phyloP scores from a whole-genome alignment of 2,888 invertebrate species.

The Helicoverpa assulta region DNA sequence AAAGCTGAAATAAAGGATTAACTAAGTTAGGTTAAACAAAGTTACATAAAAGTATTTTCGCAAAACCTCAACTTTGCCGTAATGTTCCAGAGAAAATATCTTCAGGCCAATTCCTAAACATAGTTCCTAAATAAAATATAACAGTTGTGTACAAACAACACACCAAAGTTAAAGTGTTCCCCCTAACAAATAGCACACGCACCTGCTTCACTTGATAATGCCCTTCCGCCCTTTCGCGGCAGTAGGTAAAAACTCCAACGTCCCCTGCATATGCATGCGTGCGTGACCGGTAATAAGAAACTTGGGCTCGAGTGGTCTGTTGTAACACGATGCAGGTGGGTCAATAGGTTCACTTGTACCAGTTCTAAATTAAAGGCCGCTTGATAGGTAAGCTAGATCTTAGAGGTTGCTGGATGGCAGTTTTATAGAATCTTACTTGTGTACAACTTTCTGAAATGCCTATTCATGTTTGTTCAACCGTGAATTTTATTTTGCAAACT shows the following conservation, averaged over 20 bases:
- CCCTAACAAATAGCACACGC: slow-evolving; percentile 56
- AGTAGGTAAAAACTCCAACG: slow-evolving; percentile 55
- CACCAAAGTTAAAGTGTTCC: slow-evolving; percentile 39
- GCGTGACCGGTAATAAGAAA: slow-evolving; percentile 70
- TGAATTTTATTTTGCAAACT: too few relatives aligned
- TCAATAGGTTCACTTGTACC: slow-evolving; percentile 16
- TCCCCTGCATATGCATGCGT: slow-evolving; percentile 60
- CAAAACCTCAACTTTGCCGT: too few relatives aligned
- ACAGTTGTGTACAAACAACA: slow-evolving; percentile 17
- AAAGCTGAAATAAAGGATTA: not conserved
- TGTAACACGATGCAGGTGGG: not conserved
- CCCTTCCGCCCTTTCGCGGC: slow-evolving; percentile 71
- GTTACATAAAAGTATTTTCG: too few relatives aligned
- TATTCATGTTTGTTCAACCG: too few relatives aligned
- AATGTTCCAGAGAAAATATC: too few relatives aligned
- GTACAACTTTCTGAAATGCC: too few relatives aligned
- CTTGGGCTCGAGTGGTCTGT: slow-evolving; percentile 38
- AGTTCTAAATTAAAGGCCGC: too few relatives aligned
- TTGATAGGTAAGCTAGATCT: too few relatives aligned
- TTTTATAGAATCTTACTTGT: too few relatives aligned
- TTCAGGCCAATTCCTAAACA: not conserved
- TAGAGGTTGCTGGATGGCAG: too few relatives aligned
- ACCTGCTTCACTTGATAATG: slow-evolving; percentile 73
- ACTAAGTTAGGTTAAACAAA: too few relatives aligned
- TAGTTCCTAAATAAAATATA: not conserved